These are phyloP conservation scores for Exephanes ischioxanthus DNA, from an alignment of 2,888 invertebrate species.

Conservation along the genomic window DNA sequence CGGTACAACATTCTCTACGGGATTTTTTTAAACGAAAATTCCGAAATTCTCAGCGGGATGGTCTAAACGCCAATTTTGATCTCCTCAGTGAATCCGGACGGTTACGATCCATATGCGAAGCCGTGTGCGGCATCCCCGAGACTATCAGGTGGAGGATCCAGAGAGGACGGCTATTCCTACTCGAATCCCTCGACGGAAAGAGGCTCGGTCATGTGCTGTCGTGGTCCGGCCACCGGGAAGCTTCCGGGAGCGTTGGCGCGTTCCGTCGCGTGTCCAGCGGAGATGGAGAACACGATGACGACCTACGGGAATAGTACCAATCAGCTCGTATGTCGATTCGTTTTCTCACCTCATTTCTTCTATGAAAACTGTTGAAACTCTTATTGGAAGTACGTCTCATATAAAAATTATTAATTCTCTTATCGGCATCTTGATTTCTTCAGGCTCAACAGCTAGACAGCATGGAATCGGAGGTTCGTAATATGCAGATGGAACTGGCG, in stretches of 20 bases:
- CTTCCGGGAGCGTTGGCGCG: constrained; percentile 65
- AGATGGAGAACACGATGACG: constrained; percentile 83
- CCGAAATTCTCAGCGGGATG: neutral
- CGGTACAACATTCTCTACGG: constrained; percentile 61
- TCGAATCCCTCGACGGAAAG: constrained; percentile 63
- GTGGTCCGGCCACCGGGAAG: constrained; percentile 71
- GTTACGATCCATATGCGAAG: constrained; percentile 43
- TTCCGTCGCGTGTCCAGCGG: constrained; percentile 84
- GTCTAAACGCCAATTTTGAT: neutral
- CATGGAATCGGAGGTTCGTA: constrained; percentile 88
- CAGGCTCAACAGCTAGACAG: constrained; percentile 88
- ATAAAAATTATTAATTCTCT: neutral
- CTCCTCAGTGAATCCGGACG: constrained; percentile 50
- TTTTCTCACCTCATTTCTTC: neutral
- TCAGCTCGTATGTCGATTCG: constrained; percentile 80
- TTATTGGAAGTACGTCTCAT: neutral
- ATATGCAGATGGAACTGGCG: constrained; percentile 86
- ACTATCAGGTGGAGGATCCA: constrained; percentile 76
- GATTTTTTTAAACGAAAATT: neutral
- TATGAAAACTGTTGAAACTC: neutral
- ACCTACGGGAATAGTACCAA: constrained; percentile 85
- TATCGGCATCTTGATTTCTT: neutral
- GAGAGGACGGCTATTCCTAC: constrained; percentile 64
- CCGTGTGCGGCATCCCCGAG: constrained; percentile 59
- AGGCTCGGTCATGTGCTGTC: constrained; percentile 74